These are phyloP conservation scores for Epinephelus lanceolatus DNA, from an alignment of 2,113 vertebrate genomes.

Conservation along the genomic window DNA sequence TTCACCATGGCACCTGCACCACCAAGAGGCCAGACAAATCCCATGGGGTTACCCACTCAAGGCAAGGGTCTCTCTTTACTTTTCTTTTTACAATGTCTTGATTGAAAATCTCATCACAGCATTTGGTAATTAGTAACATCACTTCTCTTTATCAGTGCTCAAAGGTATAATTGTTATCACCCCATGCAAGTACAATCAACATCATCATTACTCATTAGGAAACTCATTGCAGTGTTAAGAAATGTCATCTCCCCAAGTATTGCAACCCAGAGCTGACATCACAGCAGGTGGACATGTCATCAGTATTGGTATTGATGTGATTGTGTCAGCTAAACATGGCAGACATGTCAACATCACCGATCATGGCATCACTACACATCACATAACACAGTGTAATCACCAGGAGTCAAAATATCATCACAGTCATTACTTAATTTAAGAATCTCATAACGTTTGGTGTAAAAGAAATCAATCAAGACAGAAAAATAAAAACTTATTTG, in stretches of 20 bases:
- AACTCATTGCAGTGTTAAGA: not conserved
- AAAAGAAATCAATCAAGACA: constrained; percentile 5
- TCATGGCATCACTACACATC: not conserved
- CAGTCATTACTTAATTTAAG: not conserved
- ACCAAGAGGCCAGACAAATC: no score
- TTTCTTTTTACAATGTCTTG: not conserved
- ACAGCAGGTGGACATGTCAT: constrained; percentile 5
- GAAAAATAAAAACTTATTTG: not conserved
- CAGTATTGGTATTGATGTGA: not conserved
- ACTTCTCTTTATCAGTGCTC: not conserved
- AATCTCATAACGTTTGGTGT: not conserved
- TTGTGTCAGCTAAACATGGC: not conserved
- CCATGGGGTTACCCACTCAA: no score
- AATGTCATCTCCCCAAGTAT: not conserved
- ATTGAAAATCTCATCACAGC: not conserved
- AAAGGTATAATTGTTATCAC: not conserved
- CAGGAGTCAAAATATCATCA: not conserved
- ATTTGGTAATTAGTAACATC: not conserved
- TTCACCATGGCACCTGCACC: no score
- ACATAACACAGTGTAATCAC: not conserved
- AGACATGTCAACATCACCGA: not conserved
- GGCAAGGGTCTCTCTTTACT: no score
- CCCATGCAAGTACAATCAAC: not conserved
- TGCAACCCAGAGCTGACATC: not conserved
- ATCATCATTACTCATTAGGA: not conserved